These are phyloP conservation scores for Monodelphis domestica DNA, from an alignment of 2,797 vertebrate species.

Conservation along the genomic window DNA sequence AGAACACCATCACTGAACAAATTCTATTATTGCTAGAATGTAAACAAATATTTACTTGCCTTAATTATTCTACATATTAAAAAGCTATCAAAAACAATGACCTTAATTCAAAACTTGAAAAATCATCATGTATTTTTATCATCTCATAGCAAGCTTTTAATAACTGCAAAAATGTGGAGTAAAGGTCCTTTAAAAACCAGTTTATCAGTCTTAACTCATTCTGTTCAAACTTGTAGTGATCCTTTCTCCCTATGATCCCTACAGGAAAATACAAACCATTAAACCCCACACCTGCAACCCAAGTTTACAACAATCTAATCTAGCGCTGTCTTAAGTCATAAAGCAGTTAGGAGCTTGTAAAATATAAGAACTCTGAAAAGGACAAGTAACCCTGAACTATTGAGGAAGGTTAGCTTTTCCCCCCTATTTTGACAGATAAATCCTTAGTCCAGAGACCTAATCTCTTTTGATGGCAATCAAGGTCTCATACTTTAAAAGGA, in stretches of 20 bases:
- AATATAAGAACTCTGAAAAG: slow-evolving; percentile 76
- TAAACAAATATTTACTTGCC: neutral
- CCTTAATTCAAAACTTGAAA: slow-evolving; percentile 13
- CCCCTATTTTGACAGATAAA: slow-evolving; percentile 12
- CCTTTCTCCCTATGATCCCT: slow-evolving; percentile 65
- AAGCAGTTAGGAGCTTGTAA: slow-evolving; percentile 77
- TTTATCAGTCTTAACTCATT: slow-evolving; percentile 22
- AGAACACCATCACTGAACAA: neutral
- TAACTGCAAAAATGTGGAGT: slow-evolving; percentile 38
- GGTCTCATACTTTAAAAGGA: neutral
- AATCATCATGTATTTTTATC: neutral
- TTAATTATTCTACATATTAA: slow-evolving; percentile 2
- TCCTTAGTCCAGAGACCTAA: neutral
- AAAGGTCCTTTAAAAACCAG: slow-evolving; percentile 58
- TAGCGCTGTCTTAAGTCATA: slow-evolving; percentile 75
- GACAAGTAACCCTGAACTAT: slow-evolving; percentile 31
- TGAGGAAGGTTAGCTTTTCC: slow-evolving; percentile 32
- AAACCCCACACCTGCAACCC: slow-evolving; percentile 80
- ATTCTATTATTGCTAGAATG: neutral
- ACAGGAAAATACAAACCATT: slow-evolving; percentile 76
- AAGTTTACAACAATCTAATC: slow-evolving; percentile 79
- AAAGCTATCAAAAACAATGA: neutral
- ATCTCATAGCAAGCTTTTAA: slow-evolving; percentile 57
- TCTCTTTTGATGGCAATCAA: neutral
- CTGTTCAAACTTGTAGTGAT: slow-evolving; percentile 78